Evolutionary conservation across 2,797 vertebrate genomes (phyloP).

Genomic region (Botia kubotai): DNA sequence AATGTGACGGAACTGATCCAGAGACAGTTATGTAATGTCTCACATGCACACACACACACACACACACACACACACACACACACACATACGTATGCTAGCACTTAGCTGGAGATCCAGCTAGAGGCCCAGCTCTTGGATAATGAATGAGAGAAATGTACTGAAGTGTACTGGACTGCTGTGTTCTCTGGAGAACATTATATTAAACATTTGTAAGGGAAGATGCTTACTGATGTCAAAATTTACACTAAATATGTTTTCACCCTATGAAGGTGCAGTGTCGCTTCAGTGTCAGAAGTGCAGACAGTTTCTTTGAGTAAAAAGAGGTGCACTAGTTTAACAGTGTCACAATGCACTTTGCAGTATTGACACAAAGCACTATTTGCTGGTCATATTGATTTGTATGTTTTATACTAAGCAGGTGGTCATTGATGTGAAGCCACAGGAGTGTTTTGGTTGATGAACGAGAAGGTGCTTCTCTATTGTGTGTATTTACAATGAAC

Average conservation of each 20-base stretch:
- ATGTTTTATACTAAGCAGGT: no score
- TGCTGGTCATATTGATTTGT: no score
- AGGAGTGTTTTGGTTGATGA: no score
- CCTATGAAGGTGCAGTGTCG: background rate
- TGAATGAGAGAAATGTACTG: constrained; percentile 35
- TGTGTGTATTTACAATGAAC: no score
- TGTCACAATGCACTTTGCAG: no score
- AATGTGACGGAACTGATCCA: constrained; percentile 49
- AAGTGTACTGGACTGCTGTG: background rate
- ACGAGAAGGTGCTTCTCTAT: no score
- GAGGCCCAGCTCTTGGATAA: constrained; percentile 39
- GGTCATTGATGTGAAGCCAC: no score
- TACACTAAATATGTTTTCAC: background rate
- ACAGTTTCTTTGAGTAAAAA: no score
- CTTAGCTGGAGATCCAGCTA: constrained; percentile 23
- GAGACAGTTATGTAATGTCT: constrained; percentile 63
- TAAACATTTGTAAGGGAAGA: constrained; percentile 21
- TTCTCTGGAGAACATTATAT: constrained; percentile 15
- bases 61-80: no score
- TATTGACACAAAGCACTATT: no score
- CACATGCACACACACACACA: background rate
- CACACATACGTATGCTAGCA: constrained; percentile 28
- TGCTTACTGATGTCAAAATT: constrained; percentile 1
- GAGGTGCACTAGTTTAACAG: no score
- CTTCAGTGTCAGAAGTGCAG: no score